Evolutionary conservation across 2,113 vertebrate species (phyloP).

Genomic region (Nesospiza acunhae): DNA sequence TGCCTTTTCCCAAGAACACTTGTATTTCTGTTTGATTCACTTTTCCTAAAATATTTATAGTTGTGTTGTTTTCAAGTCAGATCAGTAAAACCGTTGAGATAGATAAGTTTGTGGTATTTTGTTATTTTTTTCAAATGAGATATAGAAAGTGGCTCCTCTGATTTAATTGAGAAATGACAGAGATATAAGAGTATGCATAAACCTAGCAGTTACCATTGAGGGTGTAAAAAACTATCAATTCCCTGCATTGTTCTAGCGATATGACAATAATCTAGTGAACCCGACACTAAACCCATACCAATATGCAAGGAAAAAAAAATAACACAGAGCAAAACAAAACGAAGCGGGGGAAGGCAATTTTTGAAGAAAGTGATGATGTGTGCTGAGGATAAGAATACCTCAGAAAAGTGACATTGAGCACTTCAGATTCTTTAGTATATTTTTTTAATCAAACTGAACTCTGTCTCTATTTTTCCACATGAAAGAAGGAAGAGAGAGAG

Average conservation of each 20-base stretch:
- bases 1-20: background rate
- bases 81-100: background rate
- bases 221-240: background rate
- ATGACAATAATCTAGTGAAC: background rate
- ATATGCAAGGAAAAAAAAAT: background rate
- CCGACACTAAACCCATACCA: fast-evolving
- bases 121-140: background rate
- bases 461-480: background rate
- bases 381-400: background rate
- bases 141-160: background rate
- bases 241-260: background rate
- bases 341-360: fast-evolving
- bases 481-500: background rate
- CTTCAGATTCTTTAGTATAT: background rate
- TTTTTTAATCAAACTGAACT: background rate
- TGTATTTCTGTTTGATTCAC: background rate
- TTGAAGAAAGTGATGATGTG: background rate
- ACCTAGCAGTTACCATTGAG: fast-evolving
- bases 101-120: background rate
- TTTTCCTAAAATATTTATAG: background rate
- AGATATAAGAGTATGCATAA: background rate
- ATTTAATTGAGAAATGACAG: background rate
- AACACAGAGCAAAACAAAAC: background rate
- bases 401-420: background rate
- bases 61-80: background rate